A percentile compares a stretch with the other conserved stretches of the same genome.
These are phyloP conservation scores for Araneus ventricosus DNA, from an alignment of 1,140 invertebrate genomes.

Conservation along the genomic window DNA sequence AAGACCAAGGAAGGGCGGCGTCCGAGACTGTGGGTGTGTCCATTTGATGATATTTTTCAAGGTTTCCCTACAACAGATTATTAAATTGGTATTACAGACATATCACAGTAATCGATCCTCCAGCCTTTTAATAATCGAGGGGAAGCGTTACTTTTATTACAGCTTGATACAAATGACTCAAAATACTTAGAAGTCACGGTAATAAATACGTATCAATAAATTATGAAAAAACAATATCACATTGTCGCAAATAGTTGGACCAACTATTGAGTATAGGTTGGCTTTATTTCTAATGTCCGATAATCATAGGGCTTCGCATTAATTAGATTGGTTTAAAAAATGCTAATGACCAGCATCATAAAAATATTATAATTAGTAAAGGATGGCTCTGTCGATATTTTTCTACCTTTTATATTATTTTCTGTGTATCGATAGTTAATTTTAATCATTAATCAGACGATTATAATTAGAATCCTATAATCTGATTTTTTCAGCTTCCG, in stretches of 20 bases:
- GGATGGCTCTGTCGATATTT: not conserved
- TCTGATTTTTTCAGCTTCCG: not conserved
- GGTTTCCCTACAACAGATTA: conserved; percentile 32
- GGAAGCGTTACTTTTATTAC: conserved; percentile 27
- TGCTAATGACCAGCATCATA: not conserved
- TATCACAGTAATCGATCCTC: conserved; percentile 11
- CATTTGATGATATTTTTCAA: conserved; percentile 51
- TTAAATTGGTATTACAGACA: conserved; percentile 45
- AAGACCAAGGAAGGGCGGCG: conserved; percentile 49
- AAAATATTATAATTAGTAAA: not conserved
- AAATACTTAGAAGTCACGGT: conserved; percentile 7
- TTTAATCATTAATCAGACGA: not conserved
- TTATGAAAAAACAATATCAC: conserved; percentile 12
- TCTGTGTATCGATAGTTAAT: not conserved
- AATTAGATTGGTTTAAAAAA: conserved; percentile 17
- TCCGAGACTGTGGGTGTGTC: conserved; percentile 34
- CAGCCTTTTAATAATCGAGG: conserved; percentile 1
- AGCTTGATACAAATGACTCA: conserved; percentile 14
- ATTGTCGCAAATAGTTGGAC: conserved; percentile 9
- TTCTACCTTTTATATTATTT: not conserved
- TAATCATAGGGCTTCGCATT: conserved; percentile 2
- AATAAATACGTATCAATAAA: conserved; percentile 26
- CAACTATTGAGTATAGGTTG: conserved; percentile 6
- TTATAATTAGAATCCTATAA: not conserved
- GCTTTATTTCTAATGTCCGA: conserved; percentile 41